Conservation (phyloP, 1,140 invertebrate genomes). For the Drosophila bocki region DNA sequence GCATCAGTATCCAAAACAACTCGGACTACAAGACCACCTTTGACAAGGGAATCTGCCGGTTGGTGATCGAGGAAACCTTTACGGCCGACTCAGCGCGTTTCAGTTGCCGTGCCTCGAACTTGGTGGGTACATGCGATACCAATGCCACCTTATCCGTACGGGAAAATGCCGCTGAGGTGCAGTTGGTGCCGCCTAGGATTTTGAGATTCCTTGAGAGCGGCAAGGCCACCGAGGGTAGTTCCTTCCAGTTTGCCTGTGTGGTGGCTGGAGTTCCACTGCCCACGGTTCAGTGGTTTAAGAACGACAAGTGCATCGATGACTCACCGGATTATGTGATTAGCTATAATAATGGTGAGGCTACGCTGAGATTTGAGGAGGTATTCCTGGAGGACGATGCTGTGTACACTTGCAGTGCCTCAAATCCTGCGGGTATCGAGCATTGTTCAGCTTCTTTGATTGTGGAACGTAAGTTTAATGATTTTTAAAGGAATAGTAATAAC, state of each 20-base stretch:
- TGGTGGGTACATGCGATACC: constrained; percentile 90
- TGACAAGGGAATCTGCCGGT: constrained; percentile 90
- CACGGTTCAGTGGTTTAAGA: constrained; percentile 92
- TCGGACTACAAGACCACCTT: constrained; percentile 87
- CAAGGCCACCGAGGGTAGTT: constrained; percentile 88
- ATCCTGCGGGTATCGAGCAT: constrained; percentile 90
- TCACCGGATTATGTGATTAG: constrained; percentile 87
- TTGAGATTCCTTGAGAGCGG: constrained; percentile 88
- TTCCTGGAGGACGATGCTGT: constrained; percentile 88
- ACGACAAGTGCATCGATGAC: constrained; percentile 87
- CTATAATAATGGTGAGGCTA: constrained; percentile 91
- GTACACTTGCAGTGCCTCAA: constrained; percentile 90
- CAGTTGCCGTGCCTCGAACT: constrained; percentile 90
- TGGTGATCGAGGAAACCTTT: constrained; percentile 89
- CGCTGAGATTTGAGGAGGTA: constrained; percentile 89
- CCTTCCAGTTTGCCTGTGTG: constrained; percentile 89
- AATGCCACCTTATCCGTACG: constrained; percentile 91
- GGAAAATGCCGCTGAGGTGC: constrained; percentile 87
- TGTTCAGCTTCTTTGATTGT: constrained; percentile 91
- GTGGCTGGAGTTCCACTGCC: constrained; percentile 91
- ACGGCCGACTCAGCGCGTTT: constrained; percentile 89
- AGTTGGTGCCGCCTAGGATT: constrained; percentile 88
- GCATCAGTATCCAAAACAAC: constrained; percentile 86
- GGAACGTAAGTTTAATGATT: constrained; percentile 87
- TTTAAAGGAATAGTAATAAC: not conserved